These are phyloP conservation scores for Magallana gigas DNA, from an alignment of 1,140 invertebrate species.

Conservation along the genomic window DNA sequence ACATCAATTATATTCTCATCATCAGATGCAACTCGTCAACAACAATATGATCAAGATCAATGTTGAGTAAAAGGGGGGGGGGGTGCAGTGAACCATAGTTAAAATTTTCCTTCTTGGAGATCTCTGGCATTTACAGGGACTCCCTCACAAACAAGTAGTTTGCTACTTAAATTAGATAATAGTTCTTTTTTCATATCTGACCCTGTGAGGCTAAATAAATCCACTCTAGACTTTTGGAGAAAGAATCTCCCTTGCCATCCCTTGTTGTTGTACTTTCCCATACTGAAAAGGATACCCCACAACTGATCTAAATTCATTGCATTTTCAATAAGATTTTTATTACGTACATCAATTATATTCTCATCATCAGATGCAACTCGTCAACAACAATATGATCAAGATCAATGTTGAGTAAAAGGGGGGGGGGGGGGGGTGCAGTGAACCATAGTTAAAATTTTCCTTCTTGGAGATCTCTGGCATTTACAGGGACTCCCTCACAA, in stretches of 20 bases:
- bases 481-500: background rate
- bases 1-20: conserved; percentile 44
- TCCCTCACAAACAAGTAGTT: background rate
- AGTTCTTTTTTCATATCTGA: conserved; percentile 42
- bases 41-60: conserved; percentile 39
- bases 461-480: no score
- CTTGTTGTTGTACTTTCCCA: conserved; percentile 43
- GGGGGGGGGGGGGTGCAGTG: no score
- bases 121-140: background rate
- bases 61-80: background rate
- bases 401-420: conserved; percentile 1
- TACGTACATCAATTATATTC: conserved; percentile 37
- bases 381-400: conserved; percentile 42
- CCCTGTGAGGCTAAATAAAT: conserved; percentile 12
- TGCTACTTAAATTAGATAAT: background rate
- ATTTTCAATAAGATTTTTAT: conserved; percentile 51
- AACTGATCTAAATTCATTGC: conserved; percentile 35
- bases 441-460: no score
- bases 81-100: no score
- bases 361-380: conserved; percentile 46
- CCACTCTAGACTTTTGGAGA: background rate
- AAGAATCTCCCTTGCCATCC: conserved; percentile 39
- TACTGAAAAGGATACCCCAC: conserved; percentile 37
- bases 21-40: conserved; percentile 47
- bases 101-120: no score